A percentile compares a stretch with the other conserved stretches of the same genome.
Conservation (phyloP, 2,888 invertebrate genomes). For the Carpatolechia fugitivella region DNA sequence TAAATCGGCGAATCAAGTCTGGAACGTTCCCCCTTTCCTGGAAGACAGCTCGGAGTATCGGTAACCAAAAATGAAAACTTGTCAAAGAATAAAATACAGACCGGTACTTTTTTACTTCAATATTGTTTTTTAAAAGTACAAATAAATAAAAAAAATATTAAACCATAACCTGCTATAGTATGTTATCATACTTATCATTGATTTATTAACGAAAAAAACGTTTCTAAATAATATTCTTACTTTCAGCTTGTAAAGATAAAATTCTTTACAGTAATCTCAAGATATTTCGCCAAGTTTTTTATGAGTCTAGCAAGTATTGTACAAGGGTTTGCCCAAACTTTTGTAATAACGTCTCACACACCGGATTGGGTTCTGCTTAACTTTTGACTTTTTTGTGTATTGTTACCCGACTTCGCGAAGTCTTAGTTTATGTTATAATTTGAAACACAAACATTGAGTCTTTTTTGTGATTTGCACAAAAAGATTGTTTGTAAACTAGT, state of each 20-base stretch:
- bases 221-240: not conserved
- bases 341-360: slow-evolving; percentile 7
- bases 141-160: too few relatives aligned
- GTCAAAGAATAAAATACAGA: slow-evolving; percentile 27
- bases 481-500: too few relatives aligned
- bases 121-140: too few relatives aligned
- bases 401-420: too few relatives aligned
- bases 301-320: not conserved
- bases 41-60: slow-evolving; percentile 31
- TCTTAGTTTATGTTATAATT: too few relatives aligned
- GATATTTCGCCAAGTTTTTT: slow-evolving; percentile 8
- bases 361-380: not conserved
- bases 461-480: not conserved
- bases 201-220: too few relatives aligned
- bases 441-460: too few relatives aligned
- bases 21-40: slow-evolving; percentile 38
- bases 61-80: slow-evolving; percentile 35
- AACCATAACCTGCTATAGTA: too few relatives aligned
- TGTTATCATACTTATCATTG: too few relatives aligned
- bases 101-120: too few relatives aligned
- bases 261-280: not conserved
- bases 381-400: not conserved
- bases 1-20: slow-evolving; percentile 29
- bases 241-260: not conserved
- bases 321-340: slow-evolving; percentile 7